Base-by-base conservation (phyloP, 1,140 invertebrate genomes). In the Eulimnadia texana region DNA sequence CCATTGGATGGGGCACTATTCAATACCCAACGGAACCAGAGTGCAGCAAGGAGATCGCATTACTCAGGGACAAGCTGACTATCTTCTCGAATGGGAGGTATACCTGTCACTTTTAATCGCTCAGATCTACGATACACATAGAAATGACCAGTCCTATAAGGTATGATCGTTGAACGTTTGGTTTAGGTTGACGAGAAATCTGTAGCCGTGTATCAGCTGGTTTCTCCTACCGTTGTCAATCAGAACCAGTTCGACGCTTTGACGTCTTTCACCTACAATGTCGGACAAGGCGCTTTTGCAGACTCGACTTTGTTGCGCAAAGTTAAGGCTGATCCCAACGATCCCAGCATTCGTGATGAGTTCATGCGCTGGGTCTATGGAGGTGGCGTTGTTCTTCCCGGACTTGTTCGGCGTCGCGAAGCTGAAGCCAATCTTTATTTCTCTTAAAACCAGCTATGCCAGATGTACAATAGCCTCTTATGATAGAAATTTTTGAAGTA, bases 1-100 rank as follows among this genome's bases (percentile, higher is more conserved):
- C 55, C 1, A 57, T 57, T n/a, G 55, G 55, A 11, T 57, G 33
- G 16, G 55, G 55, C 0, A 57, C 27, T 33, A 57, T 27, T 29
- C 28, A 19, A 23, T 57, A 57, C 33, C 55, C 27, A 33, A 57
- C 22, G 55, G 55, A 2, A 57, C 25, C 19, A 0, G 20, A 10
- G 55, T 57, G 9, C 13, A 33, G 25, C 55, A 57, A 20, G 55
- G 55, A 28, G 55, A 57, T 27, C 27, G 25, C 55, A 57, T 57
- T 19, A 57, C 55, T 20, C 55, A 57, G 25, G 24, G 10, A 27
- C 25, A 33, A 29, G 55, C 55, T 29, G 55, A 57, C 22, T 25
- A 57, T n/a, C 55, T 57, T 33, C 33, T 57, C 27, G 24, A 57
- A 20, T 57, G 33, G 33, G 6, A 42, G 33, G 33, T 42, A 42